phyloP scores from a whole-genome alignment of 2,113 vertebrate species.

The Ascaphus truei region DNA sequence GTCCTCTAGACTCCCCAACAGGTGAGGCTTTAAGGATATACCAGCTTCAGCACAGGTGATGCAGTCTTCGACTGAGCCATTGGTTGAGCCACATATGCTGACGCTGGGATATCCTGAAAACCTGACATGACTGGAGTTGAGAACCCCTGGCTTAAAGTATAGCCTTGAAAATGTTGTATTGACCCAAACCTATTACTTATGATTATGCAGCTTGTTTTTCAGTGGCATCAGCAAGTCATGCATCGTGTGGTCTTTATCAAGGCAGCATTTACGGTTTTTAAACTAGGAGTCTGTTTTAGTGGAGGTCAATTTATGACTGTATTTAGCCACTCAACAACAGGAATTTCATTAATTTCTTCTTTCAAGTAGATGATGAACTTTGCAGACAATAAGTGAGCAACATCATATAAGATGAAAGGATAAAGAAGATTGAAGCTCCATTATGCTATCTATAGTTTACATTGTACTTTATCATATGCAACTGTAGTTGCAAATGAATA shows the following conservation, averaged over 20 bases:
- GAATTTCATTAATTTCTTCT: neutral
- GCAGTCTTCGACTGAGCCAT: too few relatives aligned
- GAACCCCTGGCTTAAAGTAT: too few relatives aligned
- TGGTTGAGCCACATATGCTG: too few relatives aligned
- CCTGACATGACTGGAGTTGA: too few relatives aligned
- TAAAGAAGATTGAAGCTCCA: neutral
- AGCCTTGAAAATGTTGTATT: neutral
- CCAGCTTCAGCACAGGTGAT: too few relatives aligned
- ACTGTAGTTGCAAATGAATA: too few relatives aligned
- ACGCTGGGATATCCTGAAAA: too few relatives aligned
- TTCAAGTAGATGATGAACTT: neutral
- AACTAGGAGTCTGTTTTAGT: neutral
- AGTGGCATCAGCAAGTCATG: neutral
- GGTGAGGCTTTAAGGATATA: too few relatives aligned
- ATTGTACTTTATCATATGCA: neutral
- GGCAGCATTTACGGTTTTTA: neutral
- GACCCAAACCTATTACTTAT: neutral
- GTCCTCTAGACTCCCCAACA: too few relatives aligned
- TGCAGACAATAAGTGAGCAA: neutral
- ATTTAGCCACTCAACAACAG: neutral
- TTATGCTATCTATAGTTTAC: neutral
- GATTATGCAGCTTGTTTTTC: neutral
- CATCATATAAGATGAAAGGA: constrained; percentile 1
- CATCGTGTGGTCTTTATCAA: neutral
- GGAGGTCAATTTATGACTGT: neutral